These are phyloP conservation scores for Cantharis nigra DNA, from an alignment of 2,888 invertebrate species.

Conservation along the genomic window DNA sequence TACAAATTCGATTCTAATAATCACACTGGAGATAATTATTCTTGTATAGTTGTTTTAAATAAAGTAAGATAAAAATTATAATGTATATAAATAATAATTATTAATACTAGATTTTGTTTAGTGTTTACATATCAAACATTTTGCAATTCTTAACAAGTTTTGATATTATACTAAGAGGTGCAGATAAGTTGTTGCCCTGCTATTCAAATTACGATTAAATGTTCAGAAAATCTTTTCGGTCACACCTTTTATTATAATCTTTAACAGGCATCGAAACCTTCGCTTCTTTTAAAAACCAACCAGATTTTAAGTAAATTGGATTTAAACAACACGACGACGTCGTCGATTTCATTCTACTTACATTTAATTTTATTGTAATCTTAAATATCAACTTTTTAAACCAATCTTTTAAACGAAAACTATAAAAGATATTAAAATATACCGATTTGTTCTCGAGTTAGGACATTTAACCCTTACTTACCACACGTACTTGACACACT, in stretches of 20 bases:
- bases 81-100: background rate
- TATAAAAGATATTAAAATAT: no score
- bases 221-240: background rate
- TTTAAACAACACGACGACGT: no score
- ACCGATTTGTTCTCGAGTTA: no score
- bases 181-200: background rate
- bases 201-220: background rate
- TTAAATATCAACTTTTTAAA: no score
- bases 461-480: no score
- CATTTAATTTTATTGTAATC: no score
- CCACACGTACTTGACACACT: no score
- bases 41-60: background rate
- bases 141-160: background rate
- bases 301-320: no score
- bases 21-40: background rate
- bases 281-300: no score
- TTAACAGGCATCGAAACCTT: no score
- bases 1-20: background rate
- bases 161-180: background rate
- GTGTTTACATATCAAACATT: background rate
- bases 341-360: no score
- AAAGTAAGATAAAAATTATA: background rate
- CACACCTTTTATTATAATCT: background rate
- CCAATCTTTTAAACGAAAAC: no score
- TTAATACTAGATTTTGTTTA: background rate